Evolutionary conservation across 2,888 invertebrate species (phyloP), one percentile per base, ranked within the genome.

Genomic region (Leptopterna dolabrata): DNA sequence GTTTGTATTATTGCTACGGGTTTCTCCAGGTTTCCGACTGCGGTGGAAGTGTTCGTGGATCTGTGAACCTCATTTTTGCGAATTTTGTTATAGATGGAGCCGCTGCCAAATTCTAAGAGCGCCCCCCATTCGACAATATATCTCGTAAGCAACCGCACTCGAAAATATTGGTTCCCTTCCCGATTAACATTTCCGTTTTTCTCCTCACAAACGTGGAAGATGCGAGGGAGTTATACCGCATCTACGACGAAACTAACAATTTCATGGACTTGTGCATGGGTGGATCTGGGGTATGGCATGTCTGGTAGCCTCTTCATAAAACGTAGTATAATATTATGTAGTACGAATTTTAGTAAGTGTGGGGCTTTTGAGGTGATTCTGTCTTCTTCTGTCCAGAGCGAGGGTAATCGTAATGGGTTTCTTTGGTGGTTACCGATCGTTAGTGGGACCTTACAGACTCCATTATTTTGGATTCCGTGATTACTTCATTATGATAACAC

Each of bases 31-130:
- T 36, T 36, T 36, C 7, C 36, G 7, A 36, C 36, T 36, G 36
- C 2, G 36, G 2, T 7, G 36, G 7, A 4, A 4, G 4, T 4
- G 7, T 36, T 36, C 36, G 36, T 36, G 36, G 36, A 36, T 36
- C 7, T 36, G 36, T 36, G 36, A 36, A 4, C 36, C 7, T 36
- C 36, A 36, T 36, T 36, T 36, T 36, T 36, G 36, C 51, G n/a
- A 14, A 6, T 13, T 63, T 63, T 63, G 63, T 63, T 63, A 63
- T 63, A 63, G 63, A 63, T 63, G 63, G 63, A 63, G 63, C 63
- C 63, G 63, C 63, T 63, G 63, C 63, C 63, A 63, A 63, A 63
- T 63, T 63, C 63, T 63, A 63, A 63, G 63, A 63, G 24, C 24
- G 63, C 63, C 63, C 63, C 63, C 63, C 24, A 63, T 63, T 19